Evolutionary conservation across 2,113 vertebrate genomes (phyloP).

Genomic region (Campylorhamphus procurvoides): DNA sequence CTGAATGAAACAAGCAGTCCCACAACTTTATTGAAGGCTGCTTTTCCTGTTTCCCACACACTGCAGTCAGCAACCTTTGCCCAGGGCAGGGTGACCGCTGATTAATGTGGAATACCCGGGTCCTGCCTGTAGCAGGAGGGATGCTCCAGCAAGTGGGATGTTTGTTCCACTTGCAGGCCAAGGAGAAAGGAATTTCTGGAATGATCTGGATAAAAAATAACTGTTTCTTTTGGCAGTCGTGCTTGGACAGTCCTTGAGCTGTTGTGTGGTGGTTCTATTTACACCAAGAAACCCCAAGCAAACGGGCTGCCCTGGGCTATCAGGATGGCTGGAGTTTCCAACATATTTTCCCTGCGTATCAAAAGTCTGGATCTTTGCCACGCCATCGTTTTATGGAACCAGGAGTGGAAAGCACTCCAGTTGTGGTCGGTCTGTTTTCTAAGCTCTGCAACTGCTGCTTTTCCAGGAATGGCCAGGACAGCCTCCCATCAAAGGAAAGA

Average conservation of each 20-base stretch:
- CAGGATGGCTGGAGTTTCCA: neutral
- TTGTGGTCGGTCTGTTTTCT: conserved; percentile 11
- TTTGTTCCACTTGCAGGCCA: neutral
- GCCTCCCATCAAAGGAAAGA: neutral
- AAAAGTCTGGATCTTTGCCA: conserved; percentile 24
- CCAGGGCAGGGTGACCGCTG: conserved; percentile 31
- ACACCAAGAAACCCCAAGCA: conserved; percentile 22
- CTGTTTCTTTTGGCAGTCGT: conserved; percentile 28
- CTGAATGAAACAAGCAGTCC: neutral
- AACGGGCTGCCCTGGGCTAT: conserved; percentile 40
- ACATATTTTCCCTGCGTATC: neutral
- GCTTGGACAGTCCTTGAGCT: conserved; percentile 5
- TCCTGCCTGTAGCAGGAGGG: neutral
- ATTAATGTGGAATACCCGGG: conserved; percentile 8
- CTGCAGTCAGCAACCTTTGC: conserved; percentile 43
- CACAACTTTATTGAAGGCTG: conserved; percentile 23
- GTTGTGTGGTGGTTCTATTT: conserved; percentile 32
- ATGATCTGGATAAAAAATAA: neutral
- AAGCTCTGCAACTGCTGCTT: neutral
- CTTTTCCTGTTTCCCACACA: conserved; percentile 67
- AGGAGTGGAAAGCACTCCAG: neutral
- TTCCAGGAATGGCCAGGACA: neutral
- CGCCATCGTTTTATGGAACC: neutral
- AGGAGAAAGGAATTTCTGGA: conserved; percentile 38
- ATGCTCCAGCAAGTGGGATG: neutral